These are phyloP conservation scores for Meleagris gallopavo DNA, from an alignment of 2,113 vertebrate species.

Conservation along the genomic window DNA sequence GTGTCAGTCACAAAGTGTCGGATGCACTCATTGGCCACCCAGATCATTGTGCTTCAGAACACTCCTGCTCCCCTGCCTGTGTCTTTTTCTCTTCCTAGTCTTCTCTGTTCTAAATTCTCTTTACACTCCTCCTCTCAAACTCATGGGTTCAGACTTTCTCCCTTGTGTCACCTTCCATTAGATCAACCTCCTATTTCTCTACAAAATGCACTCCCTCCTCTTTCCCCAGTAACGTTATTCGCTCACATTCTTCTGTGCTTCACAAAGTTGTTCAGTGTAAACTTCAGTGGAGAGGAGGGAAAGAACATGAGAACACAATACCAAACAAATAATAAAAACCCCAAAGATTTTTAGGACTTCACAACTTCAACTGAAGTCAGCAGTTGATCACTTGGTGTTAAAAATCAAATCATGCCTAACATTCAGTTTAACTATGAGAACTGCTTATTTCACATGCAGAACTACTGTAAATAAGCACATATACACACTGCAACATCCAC, in stretches of 20 bases:
- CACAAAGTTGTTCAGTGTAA: background rate
- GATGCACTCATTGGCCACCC: background rate
- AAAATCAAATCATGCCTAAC: background rate
- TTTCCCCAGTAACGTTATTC: background rate
- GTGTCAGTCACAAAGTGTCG: background rate
- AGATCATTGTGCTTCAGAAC: background rate
- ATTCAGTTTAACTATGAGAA: background rate
- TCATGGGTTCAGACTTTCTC: background rate
- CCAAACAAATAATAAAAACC: background rate
- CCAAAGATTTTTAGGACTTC: background rate
- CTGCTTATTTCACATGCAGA: background rate
- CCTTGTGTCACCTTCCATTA: background rate
- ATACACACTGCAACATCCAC: background rate
- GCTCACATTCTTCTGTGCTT: background rate
- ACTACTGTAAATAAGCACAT: background rate
- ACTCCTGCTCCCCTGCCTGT: background rate
- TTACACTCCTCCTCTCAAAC: too few species aligned
- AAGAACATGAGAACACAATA: background rate
- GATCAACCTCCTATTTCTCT: background rate
- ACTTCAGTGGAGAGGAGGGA: background rate
- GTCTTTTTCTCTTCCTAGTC: too few species aligned
- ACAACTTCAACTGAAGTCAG: background rate
- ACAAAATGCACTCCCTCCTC: background rate
- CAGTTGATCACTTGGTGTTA: background rate
- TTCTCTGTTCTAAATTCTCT: background rate